A percentile compares a stretch with the other conserved stretches of the same genome.
These are phyloP conservation scores for Ferrisia virgata DNA, from an alignment of 2,888 invertebrate species.

Conservation along the genomic window DNA sequence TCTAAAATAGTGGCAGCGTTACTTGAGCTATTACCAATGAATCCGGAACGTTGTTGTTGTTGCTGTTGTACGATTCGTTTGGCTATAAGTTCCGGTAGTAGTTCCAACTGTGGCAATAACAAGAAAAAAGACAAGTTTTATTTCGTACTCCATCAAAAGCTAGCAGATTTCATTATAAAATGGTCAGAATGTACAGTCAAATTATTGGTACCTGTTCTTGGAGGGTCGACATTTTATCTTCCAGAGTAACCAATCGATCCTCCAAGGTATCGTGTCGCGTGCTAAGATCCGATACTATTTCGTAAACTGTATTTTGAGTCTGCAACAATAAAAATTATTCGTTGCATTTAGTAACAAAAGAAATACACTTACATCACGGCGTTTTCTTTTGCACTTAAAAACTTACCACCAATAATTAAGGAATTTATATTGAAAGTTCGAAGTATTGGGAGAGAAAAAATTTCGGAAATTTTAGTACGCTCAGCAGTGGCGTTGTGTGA, in stretches of 20 bases:
- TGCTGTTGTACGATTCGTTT: slow-evolving; percentile 64
- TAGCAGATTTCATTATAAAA: too few relatives aligned
- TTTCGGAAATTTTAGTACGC: too few relatives aligned
- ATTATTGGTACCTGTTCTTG: slow-evolving; percentile 62
- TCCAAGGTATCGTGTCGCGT: slow-evolving; percentile 89
- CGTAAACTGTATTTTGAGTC: slow-evolving; percentile 98
- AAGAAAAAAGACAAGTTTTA: too few relatives aligned
- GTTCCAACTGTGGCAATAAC: slow-evolving; percentile 62
- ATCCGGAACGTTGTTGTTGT: slow-evolving; percentile 55
- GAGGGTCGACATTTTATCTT: slow-evolving; percentile 82
- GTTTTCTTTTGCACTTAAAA: too few relatives aligned
- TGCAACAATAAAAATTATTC: slow-evolving; percentile 58
- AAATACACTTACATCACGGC: too few relatives aligned
- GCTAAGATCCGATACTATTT: slow-evolving; percentile 96
- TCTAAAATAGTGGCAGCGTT: slow-evolving; percentile 48
- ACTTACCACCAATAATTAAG: too few relatives aligned
- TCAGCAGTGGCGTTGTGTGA: too few relatives aligned
- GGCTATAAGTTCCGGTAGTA: slow-evolving; percentile 77
- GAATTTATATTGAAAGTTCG: too few relatives aligned
- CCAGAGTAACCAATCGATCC: slow-evolving; percentile 86
- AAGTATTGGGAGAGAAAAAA: too few relatives aligned
- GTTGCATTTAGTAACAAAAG: neutral
- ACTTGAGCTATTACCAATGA: slow-evolving; percentile 48
- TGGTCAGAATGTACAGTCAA: neutral
- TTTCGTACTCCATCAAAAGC: too few relatives aligned